These are phyloP conservation scores for Drosophila nigrodunni DNA, from an alignment of 1,140 invertebrate genomes.

Conservation along the genomic window DNA sequence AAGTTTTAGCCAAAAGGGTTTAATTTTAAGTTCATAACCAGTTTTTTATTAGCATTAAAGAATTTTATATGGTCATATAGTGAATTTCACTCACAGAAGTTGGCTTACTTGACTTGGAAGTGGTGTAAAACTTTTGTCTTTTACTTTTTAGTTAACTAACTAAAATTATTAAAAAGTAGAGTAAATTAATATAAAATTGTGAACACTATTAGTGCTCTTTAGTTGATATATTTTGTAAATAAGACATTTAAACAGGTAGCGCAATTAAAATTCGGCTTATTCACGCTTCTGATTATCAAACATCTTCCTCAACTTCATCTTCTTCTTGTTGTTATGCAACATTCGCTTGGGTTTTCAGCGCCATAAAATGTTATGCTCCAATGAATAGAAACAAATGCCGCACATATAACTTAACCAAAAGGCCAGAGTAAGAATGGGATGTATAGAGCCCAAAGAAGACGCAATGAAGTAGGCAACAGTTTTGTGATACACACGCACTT, in stretches of 20 bases:
- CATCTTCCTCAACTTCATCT: background rate
- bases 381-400: conserved; percentile 77
- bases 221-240: background rate
- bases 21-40: background rate
- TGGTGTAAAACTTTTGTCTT: background rate
- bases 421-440: no score
- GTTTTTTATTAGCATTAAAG: background rate
- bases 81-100: background rate
- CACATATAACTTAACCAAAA: conserved; percentile 63
- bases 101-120: background rate
- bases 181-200: no score
- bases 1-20: background rate
- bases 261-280: conserved; percentile 22
- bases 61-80: background rate
- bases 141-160: no score
- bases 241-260: background rate
- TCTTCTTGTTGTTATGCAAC: conserved; percentile 19
- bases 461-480: conserved; percentile 43
- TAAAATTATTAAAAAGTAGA: no score
- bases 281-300: background rate
- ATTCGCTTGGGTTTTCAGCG: conserved; percentile 60
- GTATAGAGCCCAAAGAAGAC: background rate
- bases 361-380: conserved; percentile 77
- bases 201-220: background rate
- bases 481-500: conserved; percentile 11